phyloP scores from a whole-genome alignment of 2,888 invertebrate genomes.

The Congeria kusceri region DNA sequence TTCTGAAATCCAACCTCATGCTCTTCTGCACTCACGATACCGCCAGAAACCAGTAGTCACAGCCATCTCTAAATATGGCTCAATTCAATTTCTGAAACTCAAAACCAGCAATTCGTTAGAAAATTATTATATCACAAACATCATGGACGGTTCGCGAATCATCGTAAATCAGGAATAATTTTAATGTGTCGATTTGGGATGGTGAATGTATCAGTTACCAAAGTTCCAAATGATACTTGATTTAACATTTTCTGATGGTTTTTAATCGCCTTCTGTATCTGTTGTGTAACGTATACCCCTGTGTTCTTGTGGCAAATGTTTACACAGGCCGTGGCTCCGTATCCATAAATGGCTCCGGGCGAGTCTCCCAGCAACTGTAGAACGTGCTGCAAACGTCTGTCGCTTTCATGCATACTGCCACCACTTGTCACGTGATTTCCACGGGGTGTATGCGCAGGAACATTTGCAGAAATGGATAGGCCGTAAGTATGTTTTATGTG shows the following conservation, averaged over 20 bases:
- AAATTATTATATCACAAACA: slow-evolving; percentile 47
- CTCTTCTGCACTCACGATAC: no score
- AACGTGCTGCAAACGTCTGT: not conserved
- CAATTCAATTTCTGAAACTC: no score
- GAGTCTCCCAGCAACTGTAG: not conserved
- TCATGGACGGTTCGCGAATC: no score
- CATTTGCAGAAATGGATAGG: no score
- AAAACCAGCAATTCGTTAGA: slow-evolving; percentile 15
- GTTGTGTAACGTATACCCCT: slow-evolving; percentile 47
- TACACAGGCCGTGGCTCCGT: slow-evolving; percentile 25
- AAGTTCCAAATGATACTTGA: slow-evolving; percentile 44
- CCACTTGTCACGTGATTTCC: no score
- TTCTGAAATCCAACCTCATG: no score
- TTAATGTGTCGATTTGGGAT: slow-evolving; percentile 45
- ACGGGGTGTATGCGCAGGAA: no score
- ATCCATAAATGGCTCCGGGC: slow-evolving; percentile 16
- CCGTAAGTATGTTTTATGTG: no score
- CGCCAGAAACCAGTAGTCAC: no score
- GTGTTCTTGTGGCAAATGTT: slow-evolving; percentile 26
- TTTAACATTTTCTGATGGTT: slow-evolving; percentile 44
- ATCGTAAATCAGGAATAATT: slow-evolving; percentile 55
- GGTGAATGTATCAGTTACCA: slow-evolving; percentile 20
- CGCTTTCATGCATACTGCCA: not conserved
- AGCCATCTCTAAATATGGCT: no score
- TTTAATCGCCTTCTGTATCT: slow-evolving; percentile 41